phyloP scores from a whole-genome alignment of 2,797 vertebrate genomes.

The Girardinus metallicus region DNA sequence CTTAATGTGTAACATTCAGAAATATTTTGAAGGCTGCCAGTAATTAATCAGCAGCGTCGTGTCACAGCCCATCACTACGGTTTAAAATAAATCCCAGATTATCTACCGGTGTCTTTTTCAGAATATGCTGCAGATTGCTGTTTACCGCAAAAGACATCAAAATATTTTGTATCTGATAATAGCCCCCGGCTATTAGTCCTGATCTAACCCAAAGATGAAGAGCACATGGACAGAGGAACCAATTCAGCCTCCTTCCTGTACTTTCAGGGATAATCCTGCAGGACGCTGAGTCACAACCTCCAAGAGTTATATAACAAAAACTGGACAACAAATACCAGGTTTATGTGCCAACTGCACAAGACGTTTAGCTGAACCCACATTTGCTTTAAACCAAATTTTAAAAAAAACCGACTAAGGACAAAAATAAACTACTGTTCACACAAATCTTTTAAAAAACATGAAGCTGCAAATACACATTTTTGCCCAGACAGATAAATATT shows the following conservation, averaged over 20 bases:
- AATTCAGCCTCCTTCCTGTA: slow-evolving; percentile 42
- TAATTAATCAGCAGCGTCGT: too few relatives aligned
- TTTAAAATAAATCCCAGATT: background rate
- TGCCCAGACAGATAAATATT: background rate
- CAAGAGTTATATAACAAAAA: slow-evolving; percentile 62
- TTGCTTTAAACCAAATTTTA: slow-evolving; percentile 25
- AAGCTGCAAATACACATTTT: background rate
- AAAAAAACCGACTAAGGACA: background rate
- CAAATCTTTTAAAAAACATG: too few relatives aligned
- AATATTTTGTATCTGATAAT: slow-evolving; percentile 1
- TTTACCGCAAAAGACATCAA: slow-evolving; percentile 3
- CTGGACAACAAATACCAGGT: slow-evolving; percentile 20
- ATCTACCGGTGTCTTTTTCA: background rate
- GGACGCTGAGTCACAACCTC: slow-evolving; percentile 73
- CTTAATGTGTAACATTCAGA: too few relatives aligned
- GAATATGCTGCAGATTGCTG: slow-evolving; percentile 5
- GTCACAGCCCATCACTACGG: too few relatives aligned
- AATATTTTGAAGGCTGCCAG: too few relatives aligned
- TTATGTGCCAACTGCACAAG: background rate
- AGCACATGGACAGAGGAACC: slow-evolving; percentile 41
- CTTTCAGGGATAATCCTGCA: slow-evolving; percentile 63
- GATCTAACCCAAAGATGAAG: slow-evolving; percentile 27
- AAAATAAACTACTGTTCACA: background rate
- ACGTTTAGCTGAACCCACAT: slow-evolving; percentile 9
- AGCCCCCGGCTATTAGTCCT: slow-evolving; percentile 10